Evolutionary conservation across 2,888 invertebrate species (phyloP), one percentile per base, ranked within the genome.

Genomic region (Meiosimyza decipiens): DNA sequence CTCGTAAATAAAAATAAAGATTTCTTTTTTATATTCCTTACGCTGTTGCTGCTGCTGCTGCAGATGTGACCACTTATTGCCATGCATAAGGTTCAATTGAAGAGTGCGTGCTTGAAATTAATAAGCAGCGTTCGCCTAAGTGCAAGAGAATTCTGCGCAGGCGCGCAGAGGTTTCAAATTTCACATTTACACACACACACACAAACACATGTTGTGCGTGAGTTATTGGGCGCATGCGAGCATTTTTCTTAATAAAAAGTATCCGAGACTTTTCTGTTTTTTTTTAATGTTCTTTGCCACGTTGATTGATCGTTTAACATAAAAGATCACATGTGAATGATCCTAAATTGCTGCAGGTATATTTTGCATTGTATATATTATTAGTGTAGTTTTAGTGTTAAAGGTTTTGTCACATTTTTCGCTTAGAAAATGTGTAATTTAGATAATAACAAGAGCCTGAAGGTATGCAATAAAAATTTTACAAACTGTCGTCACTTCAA

Each of bases 201-300:
- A 52, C 52, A 15, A 0, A n/a, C 3, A 52, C 13, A 52, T 3
- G 52, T 3, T 3, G 16, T 63, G 63, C 50, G 63, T 82, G 80
- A 81, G 75, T 82, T 81, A 82, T 82, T 79, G 71, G 79, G 75
- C 80, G 78, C 81, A 81, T 80, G 81, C 81, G 82, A 80, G 80
- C 77, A 52, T 33, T 47, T 65, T 71, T 71, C 59, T 40, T 69
- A 28, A 33, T 13, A 59, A 16, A 7, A 51, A n/a, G 52, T n/a
- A 51, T 15, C 2, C 2, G 3, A 51, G 52, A 51, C 3, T 51
- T n/a, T 51, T 51, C 3, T n/a, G 13, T n/a, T 51, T 51, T 51
- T 13, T n/a, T 15, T 13, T 51, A n/a, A 3, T 4, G 3, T 28
- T 4, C 28, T 28, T 28, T 28, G 28, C 3, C 3, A 28, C 28